Conservation (phyloP, 2,113 vertebrate genomes). For the Chamaetylas fuelleborni region DNA sequence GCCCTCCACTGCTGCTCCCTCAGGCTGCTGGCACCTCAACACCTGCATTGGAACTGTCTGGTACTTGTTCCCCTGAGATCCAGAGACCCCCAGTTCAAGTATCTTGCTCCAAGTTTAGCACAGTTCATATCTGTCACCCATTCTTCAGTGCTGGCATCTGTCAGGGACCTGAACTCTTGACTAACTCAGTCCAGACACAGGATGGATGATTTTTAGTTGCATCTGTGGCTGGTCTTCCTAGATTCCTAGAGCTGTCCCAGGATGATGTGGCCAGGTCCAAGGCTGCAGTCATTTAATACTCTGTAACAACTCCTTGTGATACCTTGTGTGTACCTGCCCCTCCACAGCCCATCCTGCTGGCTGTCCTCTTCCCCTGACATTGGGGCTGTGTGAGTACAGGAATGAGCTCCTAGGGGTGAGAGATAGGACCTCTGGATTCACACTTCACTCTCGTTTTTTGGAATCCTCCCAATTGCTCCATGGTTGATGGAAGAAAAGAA, state of each 20-base stretch:
- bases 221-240: background rate
- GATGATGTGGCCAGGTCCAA: background rate
- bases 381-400: background rate
- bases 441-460: background rate
- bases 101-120: background rate
- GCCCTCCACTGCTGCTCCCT: background rate
- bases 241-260: background rate
- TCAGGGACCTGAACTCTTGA: background rate
- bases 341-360: background rate
- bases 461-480: background rate
- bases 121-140: background rate
- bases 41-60: accelerated
- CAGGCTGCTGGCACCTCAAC: background rate
- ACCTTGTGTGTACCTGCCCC: background rate
- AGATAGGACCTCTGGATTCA: background rate
- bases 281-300: background rate
- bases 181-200: background rate
- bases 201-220: background rate
- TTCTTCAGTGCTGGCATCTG: background rate
- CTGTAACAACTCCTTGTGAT: accelerated
- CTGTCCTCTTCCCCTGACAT: background rate
- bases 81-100: background rate
- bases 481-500: background rate
- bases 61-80: background rate
- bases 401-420: background rate